phyloP scores from a whole-genome alignment of 2,113 vertebrate species.

The Meles meles region DNA sequence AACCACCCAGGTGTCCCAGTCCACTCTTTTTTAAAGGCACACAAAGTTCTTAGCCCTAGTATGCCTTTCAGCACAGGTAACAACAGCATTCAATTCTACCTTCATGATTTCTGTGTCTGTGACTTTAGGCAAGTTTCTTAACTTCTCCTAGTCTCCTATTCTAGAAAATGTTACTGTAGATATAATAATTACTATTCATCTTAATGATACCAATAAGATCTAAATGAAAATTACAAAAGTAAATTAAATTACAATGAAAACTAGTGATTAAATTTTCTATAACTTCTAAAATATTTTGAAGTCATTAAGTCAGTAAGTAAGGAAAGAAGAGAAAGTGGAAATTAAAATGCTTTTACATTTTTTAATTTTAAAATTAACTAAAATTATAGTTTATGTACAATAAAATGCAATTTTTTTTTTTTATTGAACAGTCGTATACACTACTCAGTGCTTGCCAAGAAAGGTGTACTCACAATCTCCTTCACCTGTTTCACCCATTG shows the following conservation, averaged over 20 bases:
- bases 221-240: too few relatives aligned
- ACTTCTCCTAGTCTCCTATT: not conserved
- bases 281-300: not conserved
- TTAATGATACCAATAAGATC: not conserved
- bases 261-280: not conserved
- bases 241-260: not conserved
- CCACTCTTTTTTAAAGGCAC: not conserved
- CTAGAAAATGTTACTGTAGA: not conserved
- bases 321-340: not conserved
- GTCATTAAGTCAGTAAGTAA: not conserved
- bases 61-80: not conserved
- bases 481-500: not conserved
- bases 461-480: not conserved
- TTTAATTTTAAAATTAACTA: not conserved
- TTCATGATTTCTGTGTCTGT: not conserved
- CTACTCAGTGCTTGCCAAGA: not conserved
- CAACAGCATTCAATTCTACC: not conserved
- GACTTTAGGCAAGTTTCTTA: not conserved
- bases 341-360: not conserved
- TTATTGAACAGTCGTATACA: not conserved
- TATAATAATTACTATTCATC: not conserved
- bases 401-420: not conserved
- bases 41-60: not conserved
- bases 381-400: not conserved
- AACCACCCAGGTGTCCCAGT: too few relatives aligned